Evolutionary conservation across 92 coral and sea anemone species (phyloP).

Genomic region (Palythoa caribaeorum): DNA sequence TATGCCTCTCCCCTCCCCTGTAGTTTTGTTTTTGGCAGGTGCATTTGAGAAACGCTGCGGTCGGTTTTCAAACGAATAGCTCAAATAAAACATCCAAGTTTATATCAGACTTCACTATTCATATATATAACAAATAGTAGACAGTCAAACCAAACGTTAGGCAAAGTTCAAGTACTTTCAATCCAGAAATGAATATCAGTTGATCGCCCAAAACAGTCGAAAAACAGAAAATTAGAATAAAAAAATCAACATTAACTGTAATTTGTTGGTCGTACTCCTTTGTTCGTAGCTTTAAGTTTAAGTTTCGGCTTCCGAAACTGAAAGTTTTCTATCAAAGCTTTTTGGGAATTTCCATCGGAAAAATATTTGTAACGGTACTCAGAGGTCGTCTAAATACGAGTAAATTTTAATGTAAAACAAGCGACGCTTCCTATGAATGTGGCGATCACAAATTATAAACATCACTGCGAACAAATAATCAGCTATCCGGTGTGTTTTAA

Average conservation of each 20-base stretch:
- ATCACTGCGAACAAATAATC: constrained; percentile 16
- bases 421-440: background rate
- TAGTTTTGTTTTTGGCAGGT: constrained; percentile 38
- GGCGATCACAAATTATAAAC: constrained; percentile 2
- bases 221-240: background rate
- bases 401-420: background rate
- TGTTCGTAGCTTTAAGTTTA: constrained; percentile 9
- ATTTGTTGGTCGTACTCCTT: constrained; percentile 17
- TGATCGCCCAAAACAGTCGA: background rate
- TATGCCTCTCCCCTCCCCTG: constrained; percentile 43
- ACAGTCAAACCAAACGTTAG: background rate
- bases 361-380: background rate
- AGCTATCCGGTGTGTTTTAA: constrained; percentile 29
- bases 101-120: constrained; percentile 10
- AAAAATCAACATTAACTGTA: background rate
- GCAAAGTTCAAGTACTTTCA: background rate
- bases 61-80: constrained; percentile 30
- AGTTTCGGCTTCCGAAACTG: background rate
- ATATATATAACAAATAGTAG: background rate
- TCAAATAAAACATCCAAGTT: constrained; percentile 9
- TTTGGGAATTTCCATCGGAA: background rate
- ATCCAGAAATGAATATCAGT: background rate
- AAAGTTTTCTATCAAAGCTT: background rate
- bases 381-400: background rate
- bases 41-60: constrained; percentile 40